phyloP scores from a whole-genome alignment of 2,888 invertebrate species.

The Ypsolopha scabrella region DNA sequence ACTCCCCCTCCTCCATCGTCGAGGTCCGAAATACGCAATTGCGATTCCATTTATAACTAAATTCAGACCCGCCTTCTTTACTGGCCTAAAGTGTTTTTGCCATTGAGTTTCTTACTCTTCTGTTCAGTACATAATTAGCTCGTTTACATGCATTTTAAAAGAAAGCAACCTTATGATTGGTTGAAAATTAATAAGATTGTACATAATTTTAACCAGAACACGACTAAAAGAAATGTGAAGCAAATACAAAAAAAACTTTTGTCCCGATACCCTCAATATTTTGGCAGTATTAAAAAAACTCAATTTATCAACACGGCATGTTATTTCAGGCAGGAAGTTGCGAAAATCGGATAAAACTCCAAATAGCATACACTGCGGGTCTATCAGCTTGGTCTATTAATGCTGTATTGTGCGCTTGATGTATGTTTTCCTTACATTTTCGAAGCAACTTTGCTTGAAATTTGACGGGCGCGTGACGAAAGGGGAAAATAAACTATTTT shows the following conservation, averaged over 20 bases:
- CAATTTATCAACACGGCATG: conserved; percentile 31
- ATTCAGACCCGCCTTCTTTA: no score
- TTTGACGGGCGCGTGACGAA: conserved; percentile 31
- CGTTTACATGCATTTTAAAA: no score
- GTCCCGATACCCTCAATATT: neutral
- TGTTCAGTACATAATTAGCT: no score
- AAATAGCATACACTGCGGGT: conserved; percentile 28
- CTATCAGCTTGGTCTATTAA: conserved; percentile 45
- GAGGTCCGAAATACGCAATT: no score
- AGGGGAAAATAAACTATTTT: neutral
- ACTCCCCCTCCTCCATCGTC: no score
- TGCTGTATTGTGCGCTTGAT: conserved; percentile 52
- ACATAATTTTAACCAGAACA: no score
- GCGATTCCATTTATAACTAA: no score
- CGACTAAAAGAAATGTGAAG: no score
- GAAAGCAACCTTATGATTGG: no score
- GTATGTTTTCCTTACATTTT: conserved; percentile 57
- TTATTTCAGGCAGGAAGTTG: conserved; percentile 50
- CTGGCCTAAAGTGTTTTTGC: neutral
- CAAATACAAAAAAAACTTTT: conserved; percentile 1
- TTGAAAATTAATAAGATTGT: no score
- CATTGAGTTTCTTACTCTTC: neutral
- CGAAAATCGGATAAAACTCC: conserved; percentile 51
- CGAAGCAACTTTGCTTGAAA: conserved; percentile 33
- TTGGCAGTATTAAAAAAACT: conserved; percentile 9